These are phyloP conservation scores for Cyanistes caeruleus DNA, from an alignment of 2,113 vertebrate genomes.

Conservation along the genomic window DNA sequence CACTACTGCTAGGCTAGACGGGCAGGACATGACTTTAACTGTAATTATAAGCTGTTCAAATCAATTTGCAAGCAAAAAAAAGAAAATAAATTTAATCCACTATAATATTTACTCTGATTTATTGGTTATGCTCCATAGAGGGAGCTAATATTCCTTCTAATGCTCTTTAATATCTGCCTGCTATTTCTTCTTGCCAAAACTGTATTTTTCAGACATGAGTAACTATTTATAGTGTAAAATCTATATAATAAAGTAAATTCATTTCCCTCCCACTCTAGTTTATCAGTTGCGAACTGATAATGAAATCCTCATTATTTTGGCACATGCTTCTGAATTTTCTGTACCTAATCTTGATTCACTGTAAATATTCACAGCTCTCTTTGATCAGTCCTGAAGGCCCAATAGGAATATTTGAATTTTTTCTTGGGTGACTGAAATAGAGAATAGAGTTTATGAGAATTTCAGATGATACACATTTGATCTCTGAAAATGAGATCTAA, in stretches of 20 bases:
- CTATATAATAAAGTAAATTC: neutral
- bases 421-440: neutral
- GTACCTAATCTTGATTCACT: neutral
- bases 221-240: neutral
- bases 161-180: neutral
- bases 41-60: neutral
- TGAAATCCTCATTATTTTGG: neutral
- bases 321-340: neutral
- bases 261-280: rapidly evolving
- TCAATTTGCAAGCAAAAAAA: neutral
- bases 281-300: neutral
- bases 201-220: neutral
- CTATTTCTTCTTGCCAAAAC: neutral
- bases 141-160: conserved; percentile 11
- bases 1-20: neutral
- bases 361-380: neutral
- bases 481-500: neutral
- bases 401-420: neutral
- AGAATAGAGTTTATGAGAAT: neutral
- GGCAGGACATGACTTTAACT: neutral
- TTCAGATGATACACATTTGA: neutral
- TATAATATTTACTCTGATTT: neutral
- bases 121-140: neutral
- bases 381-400: neutral
- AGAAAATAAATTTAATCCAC: neutral